These are phyloP conservation scores for Sycophila texana DNA, from an alignment of 2,888 invertebrate genomes.

Conservation along the genomic window DNA sequence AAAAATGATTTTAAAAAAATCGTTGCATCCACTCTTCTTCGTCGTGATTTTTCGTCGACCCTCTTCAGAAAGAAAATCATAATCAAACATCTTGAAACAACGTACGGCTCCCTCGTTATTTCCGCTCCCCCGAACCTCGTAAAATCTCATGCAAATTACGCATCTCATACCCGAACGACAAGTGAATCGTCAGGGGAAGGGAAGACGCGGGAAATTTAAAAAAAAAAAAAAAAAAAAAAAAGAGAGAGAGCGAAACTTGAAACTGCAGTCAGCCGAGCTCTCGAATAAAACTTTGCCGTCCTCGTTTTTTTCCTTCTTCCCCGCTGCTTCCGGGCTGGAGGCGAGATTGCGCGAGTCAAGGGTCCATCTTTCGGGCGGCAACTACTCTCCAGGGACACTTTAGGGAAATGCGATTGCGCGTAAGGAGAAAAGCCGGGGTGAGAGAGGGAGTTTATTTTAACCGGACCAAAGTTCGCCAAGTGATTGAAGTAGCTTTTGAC, in stretches of 20 bases:
- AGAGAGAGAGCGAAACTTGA: background rate
- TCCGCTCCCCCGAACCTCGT: background rate
- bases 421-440: constrained; percentile 1
- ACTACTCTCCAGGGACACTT: constrained; percentile 49
- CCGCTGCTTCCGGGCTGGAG: background rate
- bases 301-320: constrained; percentile 12
- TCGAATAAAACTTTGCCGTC: constrained; percentile 26
- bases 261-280: constrained; percentile 12
- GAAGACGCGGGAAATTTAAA: background rate
- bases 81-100: constrained; percentile 11
- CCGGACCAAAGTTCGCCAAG: constrained; percentile 24
- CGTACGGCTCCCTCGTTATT: background rate
- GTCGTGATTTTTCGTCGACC: background rate
- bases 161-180: background rate
- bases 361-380: constrained; percentile 39
- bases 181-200: background rate
- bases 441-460: constrained; percentile 34
- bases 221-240: background rate
- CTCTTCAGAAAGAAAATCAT: background rate
- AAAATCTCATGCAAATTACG: constrained; percentile 24
- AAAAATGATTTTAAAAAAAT: too few relatives aligned
- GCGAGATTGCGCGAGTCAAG: constrained; percentile 22
- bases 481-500: constrained; percentile 43
- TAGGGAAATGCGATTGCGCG: constrained; percentile 49
- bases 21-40: too few relatives aligned